Percentiles rank a stretch among this genome's conserved stretches.
These are phyloP conservation scores for Drosophila robusta DNA, from an alignment of 2,888 invertebrate genomes.

Conservation along the genomic window DNA sequence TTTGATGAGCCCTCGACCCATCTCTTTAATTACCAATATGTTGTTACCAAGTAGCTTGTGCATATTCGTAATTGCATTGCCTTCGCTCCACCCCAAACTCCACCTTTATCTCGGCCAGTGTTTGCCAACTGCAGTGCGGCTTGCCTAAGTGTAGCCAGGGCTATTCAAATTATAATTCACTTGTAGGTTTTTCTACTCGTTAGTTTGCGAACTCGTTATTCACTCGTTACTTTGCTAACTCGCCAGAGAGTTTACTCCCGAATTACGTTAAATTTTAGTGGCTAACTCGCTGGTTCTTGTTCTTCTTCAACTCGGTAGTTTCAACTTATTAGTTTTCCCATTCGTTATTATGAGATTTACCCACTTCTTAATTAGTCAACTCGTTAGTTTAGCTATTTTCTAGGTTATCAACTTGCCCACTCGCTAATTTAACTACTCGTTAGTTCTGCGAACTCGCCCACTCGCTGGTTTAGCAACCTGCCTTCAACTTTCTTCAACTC, in stretches of 20 bases:
- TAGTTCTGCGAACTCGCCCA: neutral
- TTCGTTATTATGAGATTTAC: neutral
- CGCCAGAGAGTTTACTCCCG: no score
- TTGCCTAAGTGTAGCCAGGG: neutral
- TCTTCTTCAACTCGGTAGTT: neutral
- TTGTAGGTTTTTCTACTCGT: neutral
- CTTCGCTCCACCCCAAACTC: slow-evolving; percentile 17
- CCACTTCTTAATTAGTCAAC: neutral
- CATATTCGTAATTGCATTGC: slow-evolving; percentile 68
- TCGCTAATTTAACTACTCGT: neutral
- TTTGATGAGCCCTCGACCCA: slow-evolving; percentile 53
- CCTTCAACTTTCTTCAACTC: no score
- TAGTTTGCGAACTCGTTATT: neutral
- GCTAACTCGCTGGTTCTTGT: no score
- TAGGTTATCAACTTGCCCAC: neutral
- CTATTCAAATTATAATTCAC: no score
- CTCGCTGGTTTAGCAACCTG: no score
- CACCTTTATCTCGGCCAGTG: neutral
- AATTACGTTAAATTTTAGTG: no score
- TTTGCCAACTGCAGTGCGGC: slow-evolving; percentile 46
- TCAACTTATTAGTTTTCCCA: neutral
- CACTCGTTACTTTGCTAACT: no score
- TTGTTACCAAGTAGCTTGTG: slow-evolving; percentile 54
- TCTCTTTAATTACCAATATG: slow-evolving; percentile 76
- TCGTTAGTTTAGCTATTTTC: neutral